Conservation (phyloP, 2,888 invertebrate species). For the Opisthograptis luteolata region DNA sequence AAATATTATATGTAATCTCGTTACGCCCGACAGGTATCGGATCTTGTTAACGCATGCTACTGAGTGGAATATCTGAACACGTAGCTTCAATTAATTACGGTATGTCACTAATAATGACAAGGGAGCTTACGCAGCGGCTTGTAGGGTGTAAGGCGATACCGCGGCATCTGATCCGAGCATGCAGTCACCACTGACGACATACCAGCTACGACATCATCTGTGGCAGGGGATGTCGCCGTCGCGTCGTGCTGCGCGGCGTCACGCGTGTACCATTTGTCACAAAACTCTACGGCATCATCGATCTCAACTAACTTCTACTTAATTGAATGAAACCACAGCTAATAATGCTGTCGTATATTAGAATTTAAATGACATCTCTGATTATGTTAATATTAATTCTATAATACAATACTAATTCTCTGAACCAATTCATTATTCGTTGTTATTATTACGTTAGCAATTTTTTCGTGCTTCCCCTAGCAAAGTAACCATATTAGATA, state of each 20-base stretch:
- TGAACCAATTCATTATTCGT: too few species aligned
- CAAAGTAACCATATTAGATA: too few species aligned
- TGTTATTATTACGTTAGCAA: too few species aligned
- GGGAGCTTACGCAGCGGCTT: slow-evolving; percentile 45
- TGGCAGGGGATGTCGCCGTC: slow-evolving; percentile 27
- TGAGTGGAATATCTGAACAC: slow-evolving; percentile 60
- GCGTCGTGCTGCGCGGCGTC: slow-evolving; percentile 49
- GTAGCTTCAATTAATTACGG: slow-evolving; percentile 68
- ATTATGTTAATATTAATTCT: slow-evolving; percentile 2
- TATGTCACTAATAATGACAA: slow-evolving; percentile 67
- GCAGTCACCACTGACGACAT: not conserved
- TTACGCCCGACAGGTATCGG: slow-evolving; percentile 52
- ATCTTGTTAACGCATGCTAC: slow-evolving; percentile 66
- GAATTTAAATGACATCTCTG: slow-evolving; percentile 18
- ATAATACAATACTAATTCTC: too few species aligned
- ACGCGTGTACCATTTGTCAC: slow-evolving; percentile 67
- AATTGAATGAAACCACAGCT: slow-evolving; percentile 33
- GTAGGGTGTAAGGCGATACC: slow-evolving; percentile 57
- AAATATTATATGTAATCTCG: slow-evolving; percentile 54
- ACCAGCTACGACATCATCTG: slow-evolving; percentile 16
- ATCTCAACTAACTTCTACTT: slow-evolving; percentile 35
- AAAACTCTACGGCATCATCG: slow-evolving; percentile 46
- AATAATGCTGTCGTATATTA: slow-evolving; percentile 25
- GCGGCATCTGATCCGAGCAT: slow-evolving; percentile 45
- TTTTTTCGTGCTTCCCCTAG: too few species aligned